These are phyloP conservation scores for Lucilia sericata DNA, from an alignment of 1,140 invertebrate species.

Conservation along the genomic window DNA sequence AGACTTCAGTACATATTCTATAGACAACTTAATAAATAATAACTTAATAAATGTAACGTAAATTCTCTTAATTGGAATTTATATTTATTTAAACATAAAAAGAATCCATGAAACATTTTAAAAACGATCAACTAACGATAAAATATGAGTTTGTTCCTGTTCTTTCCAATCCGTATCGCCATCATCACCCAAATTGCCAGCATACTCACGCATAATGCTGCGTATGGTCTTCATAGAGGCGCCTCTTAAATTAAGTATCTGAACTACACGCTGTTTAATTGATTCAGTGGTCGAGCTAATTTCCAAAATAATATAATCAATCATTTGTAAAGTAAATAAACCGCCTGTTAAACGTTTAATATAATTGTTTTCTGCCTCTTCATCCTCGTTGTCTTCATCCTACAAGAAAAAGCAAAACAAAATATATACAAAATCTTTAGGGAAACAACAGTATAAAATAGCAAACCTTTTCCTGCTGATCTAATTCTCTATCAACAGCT, in stretches of 20 bases:
- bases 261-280: constrained; percentile 89
- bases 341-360: constrained; percentile 90
- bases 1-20: no score
- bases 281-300: constrained; percentile 83
- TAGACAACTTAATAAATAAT: no score
- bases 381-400: constrained; percentile 72
- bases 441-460: not conserved
- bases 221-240: constrained; percentile 94
- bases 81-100: no score
- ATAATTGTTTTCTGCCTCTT: constrained; percentile 88
- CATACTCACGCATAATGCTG: constrained; percentile 96
- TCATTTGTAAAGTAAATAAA: constrained; percentile 93
- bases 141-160: constrained; percentile 90
- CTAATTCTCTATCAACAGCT: constrained; percentile 83
- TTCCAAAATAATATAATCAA: constrained; percentile 96
- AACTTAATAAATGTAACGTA: no score
- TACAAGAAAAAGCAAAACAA: constrained; percentile 44
- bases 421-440: not conserved
- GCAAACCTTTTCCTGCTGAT: constrained; percentile 68
- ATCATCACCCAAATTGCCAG: constrained; percentile 92
- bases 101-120: constrained; percentile 68
- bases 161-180: constrained; percentile 83
- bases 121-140: constrained; percentile 95
- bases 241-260: constrained; percentile 89
- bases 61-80: no score